Conservation (phyloP, 2,888 invertebrate species). For the Xestia c-nigrum region DNA sequence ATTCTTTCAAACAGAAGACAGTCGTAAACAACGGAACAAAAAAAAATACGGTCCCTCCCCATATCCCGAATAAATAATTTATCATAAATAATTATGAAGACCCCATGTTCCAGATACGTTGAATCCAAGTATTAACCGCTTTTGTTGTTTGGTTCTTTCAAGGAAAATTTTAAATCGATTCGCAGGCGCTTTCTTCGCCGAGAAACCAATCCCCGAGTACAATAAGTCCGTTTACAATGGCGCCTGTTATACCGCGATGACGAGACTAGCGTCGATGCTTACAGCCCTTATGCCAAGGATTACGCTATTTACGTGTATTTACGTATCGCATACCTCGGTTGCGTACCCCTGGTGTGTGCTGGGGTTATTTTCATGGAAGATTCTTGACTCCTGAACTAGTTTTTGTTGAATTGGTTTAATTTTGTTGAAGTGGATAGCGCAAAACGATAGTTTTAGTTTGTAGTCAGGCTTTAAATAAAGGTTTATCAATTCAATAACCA, state of each 20-base stretch:
- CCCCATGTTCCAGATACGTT: slow-evolving; percentile 77
- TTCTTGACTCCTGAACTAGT: slow-evolving; percentile 16
- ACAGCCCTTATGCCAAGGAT: slow-evolving; percentile 81
- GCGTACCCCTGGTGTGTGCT: slow-evolving; percentile 9
- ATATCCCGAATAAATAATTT: slow-evolving; percentile 28
- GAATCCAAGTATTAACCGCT: slow-evolving; percentile 83
- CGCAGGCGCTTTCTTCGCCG: slow-evolving; percentile 83
- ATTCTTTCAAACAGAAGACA: neutral
- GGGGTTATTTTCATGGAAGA: slow-evolving; percentile 5
- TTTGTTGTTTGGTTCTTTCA: slow-evolving; percentile 86
- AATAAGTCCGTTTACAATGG: slow-evolving; percentile 86
- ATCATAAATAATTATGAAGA: slow-evolving; percentile 70
- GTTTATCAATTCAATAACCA: neutral
- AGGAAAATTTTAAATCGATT: slow-evolving; percentile 89
- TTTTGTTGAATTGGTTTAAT: slow-evolving; percentile 7
- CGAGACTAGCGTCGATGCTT: slow-evolving; percentile 81
- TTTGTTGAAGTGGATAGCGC: neutral
- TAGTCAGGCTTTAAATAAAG: neutral
- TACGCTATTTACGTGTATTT: slow-evolving; percentile 86
- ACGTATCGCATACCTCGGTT: slow-evolving; percentile 67
- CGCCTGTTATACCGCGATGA: slow-evolving; percentile 81
- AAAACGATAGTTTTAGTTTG: neutral
- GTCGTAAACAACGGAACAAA: neutral
- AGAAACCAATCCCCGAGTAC: slow-evolving; percentile 88
- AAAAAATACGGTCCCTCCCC: neutral